A percentile compares a stretch with the other conserved stretches of the same genome.
phyloP scores from a whole-genome alignment of 1,140 invertebrate genomes.

The Limonius californicus region DNA sequence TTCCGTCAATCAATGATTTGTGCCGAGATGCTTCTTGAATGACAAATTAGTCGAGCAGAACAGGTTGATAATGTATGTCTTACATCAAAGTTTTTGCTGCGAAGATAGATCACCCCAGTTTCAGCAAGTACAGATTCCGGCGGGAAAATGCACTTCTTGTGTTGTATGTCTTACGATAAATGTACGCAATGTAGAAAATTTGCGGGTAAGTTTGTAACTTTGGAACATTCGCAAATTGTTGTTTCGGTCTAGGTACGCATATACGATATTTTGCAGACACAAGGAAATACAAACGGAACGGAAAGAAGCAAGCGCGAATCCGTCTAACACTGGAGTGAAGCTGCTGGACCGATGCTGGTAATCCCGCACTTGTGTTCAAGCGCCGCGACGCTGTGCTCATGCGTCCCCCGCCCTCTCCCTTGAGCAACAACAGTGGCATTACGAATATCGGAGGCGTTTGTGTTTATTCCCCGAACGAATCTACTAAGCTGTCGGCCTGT shows the following conservation, averaged over 20 bases:
- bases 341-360: constrained; percentile 44
- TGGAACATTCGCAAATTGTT: too few relatives aligned
- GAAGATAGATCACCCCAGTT: neutral
- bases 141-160: constrained; percentile 3
- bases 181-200: neutral
- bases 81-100: neutral
- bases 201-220: too few relatives aligned
- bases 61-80: constrained; percentile 9
- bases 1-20: constrained; percentile 8
- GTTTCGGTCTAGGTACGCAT: neutral
- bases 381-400: constrained; percentile 46
- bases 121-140: neutral
- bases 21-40: constrained; percentile 6
- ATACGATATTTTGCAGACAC: constrained; percentile 18
- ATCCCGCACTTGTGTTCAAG: constrained; percentile 47
- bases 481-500: constrained; percentile 41
- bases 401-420: constrained; percentile 39
- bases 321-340: constrained; percentile 39
- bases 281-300: constrained; percentile 28
- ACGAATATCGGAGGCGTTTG: constrained; percentile 44
- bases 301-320: constrained; percentile 36
- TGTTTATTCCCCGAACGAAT: constrained; percentile 47
- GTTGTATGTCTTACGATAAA: neutral
- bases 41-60: constrained; percentile 5
- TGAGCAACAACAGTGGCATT: constrained; percentile 43